Evolutionary conservation across 92 coral and sea anemone genomes (phyloP), one percentile per base, ranked within the genome.

Genomic region (Plumapathes pennacea): DNA sequence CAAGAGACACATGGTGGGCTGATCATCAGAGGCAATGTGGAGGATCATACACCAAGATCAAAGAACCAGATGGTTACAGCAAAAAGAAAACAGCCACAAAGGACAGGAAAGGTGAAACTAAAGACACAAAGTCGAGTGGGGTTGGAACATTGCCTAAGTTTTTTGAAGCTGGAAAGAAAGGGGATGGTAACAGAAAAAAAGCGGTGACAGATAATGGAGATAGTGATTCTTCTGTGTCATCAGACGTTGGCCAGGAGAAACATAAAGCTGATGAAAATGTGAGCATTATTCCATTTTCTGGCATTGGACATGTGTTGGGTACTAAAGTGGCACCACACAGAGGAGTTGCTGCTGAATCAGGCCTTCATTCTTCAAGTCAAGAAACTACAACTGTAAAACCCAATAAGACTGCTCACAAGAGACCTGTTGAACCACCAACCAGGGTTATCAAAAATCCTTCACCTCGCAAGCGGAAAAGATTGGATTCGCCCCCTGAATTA

Each of bases 1-100:
- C 92, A 10, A 63, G 94, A 54, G 98, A 92, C 50, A 77, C 90
- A 0, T 92, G 98, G 98, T 92, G 98, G 98, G 76, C 88, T 27
- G 96, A 88, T 62, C 98, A 92, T 50, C 85, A 92, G 51, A 54
- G 91, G 1, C 71, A 74, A 41, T 92, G 98, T 59, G 98, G 98
- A 8, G 98, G 98, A 24, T 72, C 81, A n/a, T 92, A 89, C 71
- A 80, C 74, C 41, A 92, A 92, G 57, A 63, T 92, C 20, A 89
- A 62, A 60, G 98, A 92, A 54, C 98, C 98, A 14, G 96, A 92
- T 17, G 86, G 88, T 50, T 92, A 92, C 56, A 90, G 94, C 21
- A 88, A 72, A 37, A 84, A 85, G 67, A 83, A 74, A 52, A 22
- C 59, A 24, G 49, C 71, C 4, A 77, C 69, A 38, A 70, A 69